Evolutionary conservation across 2,888 invertebrate genomes (phyloP), one percentile per base, ranked within the genome.

Genomic region (Phasia obesa): DNA sequence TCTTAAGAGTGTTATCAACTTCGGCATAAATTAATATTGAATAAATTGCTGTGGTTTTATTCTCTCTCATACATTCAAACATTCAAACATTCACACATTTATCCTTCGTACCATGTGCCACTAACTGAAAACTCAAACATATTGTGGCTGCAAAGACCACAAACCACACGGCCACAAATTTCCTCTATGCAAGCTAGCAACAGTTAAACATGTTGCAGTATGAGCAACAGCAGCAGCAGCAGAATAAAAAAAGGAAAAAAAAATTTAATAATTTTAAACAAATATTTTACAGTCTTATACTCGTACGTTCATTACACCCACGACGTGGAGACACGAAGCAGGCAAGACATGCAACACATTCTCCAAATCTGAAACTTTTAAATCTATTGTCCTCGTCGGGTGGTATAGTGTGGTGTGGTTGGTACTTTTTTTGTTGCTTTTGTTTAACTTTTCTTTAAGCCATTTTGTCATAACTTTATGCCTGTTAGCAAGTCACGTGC

Each of bases 401-500:
- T 25, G 38, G 19, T 49, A n/a, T n/a, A n/a, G 44, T 11, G 7
- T 55, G 17, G 35, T 21, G 27, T 47, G 13, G 23, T 57, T 69
- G 31, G 4, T 21, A 11, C 5, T 9, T 31, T 60, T 42, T 31
- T 15, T 49, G 35, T 47, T 62, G 1, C 38, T 38, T 59, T 79
- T 65, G 13, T 65, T 57, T 35, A 51, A 55, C 21, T 69, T 67
- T 60, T 53, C 60, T 74, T 80, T 62, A 53, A 80, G 77, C 55
- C 60, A 82, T 74, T 78, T 78, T 78, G 74, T 82, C 73, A 67
- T 77, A 82, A 73, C 77, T 82, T 82, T 74, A 74, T 82, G 82
- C 78, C 82, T 78, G 67, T 74, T 44, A 69, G 78, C 82, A 74
- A 69, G 82, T 82, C 82, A 82, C 81, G 81, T 82, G 81, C 81